phyloP scores from a whole-genome alignment of 2,113 vertebrate species.

The Phainopepla nitens region DNA sequence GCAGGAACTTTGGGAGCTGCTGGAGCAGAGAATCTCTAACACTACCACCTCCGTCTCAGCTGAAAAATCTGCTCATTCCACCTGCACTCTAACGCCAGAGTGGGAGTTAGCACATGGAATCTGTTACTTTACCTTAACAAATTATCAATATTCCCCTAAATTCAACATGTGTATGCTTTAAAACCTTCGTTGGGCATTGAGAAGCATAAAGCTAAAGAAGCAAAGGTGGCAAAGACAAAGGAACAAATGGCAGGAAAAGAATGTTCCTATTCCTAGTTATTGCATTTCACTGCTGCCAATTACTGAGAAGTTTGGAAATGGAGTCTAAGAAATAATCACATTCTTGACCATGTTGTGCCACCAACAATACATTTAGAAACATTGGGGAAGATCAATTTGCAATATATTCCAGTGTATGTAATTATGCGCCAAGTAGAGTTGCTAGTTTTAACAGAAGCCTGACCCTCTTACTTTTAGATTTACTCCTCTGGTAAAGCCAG shows the following conservation, averaged over 20 bases:
- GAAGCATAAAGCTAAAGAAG: not conserved
- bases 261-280: not conserved
- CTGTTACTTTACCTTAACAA: not conserved
- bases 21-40: not conserved
- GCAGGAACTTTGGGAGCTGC: not conserved
- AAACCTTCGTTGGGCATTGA: not conserved
- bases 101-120: not conserved
- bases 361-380: not conserved
- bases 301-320: not conserved
- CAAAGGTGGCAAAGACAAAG: not conserved
- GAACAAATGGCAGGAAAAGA: not conserved
- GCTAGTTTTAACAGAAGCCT: not conserved
- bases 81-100: not conserved
- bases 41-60: not conserved
- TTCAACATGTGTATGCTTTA: not conserved
- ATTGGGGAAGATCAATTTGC: not conserved
- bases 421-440: not conserved
- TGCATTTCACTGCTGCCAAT: not conserved
- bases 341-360: not conserved
- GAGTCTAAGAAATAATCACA: not conserved
- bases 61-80: not conserved
- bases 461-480: not conserved
- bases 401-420: not conserved
- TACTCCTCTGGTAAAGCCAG: not conserved
- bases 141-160: not conserved